Evolutionary conservation across 2,113 vertebrate species (phyloP).

Genomic region (Eclectus roratus): DNA sequence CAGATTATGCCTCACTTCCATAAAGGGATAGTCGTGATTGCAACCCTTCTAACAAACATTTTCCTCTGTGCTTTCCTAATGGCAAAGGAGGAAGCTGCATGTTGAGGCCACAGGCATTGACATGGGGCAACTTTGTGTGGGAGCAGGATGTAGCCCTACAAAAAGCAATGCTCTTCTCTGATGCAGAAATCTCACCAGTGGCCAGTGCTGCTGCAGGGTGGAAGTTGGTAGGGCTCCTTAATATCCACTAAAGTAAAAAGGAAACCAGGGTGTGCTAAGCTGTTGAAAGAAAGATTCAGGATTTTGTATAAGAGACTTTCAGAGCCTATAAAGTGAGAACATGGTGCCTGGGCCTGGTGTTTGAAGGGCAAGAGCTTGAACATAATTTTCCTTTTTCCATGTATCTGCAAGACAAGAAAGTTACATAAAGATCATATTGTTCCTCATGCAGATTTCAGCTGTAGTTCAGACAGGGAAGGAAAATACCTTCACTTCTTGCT

Average conservation of each 20-base stretch:
- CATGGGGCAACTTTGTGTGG: neutral
- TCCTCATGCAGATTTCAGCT: neutral
- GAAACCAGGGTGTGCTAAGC: neutral
- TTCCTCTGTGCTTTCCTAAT: neutral
- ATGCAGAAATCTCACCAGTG: neutral
- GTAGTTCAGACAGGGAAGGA: neutral
- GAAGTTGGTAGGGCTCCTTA: neutral
- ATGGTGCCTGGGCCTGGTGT: neutral
- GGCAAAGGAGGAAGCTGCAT: neutral
- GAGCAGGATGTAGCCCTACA: fast-evolving
- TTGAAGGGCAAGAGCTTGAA: neutral
- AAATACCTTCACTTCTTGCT: neutral
- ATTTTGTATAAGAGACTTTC: neutral
- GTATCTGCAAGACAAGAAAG: neutral
- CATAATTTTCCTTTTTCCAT: neutral
- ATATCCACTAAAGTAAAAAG: neutral
- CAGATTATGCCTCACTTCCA: neutral
- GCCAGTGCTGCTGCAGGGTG: neutral
- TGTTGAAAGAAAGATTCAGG: neutral
- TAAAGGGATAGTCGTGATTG: neutral
- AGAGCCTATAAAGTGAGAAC: neutral
- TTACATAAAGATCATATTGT: neutral
- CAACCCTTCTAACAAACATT: neutral
- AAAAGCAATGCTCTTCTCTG: neutral
- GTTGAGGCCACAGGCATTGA: fast-evolving